These are phyloP conservation scores for Burhinus oedicnemus DNA, from an alignment of 2,113 vertebrate genomes.

Conservation along the genomic window DNA sequence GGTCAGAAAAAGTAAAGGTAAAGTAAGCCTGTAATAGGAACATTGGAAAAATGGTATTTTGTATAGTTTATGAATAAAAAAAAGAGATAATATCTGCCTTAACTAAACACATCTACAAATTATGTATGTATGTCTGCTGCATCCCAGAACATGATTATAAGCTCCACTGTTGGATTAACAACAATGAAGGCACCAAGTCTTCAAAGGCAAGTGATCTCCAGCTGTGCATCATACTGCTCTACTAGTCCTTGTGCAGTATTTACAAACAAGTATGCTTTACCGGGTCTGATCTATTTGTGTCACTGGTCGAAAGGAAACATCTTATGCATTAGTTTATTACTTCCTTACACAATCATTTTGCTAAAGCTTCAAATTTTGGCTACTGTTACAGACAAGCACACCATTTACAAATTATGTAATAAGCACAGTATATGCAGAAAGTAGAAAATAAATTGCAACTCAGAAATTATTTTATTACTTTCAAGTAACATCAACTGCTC, in stretches of 20 bases:
- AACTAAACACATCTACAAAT: neutral
- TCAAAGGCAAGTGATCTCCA: neutral
- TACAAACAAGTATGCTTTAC: neutral
- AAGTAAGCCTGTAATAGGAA: neutral
- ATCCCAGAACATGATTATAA: neutral
- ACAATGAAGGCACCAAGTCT: neutral
- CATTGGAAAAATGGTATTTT: neutral
- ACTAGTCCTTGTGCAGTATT: neutral
- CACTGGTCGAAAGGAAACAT: neutral
- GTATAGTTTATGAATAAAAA: neutral
- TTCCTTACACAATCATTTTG: neutral
- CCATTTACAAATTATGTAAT: neutral
- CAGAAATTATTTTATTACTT: neutral
- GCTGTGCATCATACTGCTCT: neutral
- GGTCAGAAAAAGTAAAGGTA: neutral
- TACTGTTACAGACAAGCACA: neutral
- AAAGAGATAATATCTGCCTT: neutral
- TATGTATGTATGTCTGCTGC: neutral
- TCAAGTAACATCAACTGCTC: neutral
- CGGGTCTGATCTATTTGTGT: neutral
- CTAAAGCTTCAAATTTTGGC: neutral
- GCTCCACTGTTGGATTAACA: neutral
- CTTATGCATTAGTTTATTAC: neutral
- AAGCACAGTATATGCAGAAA: neutral
- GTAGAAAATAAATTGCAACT: neutral